phyloP scores from a whole-genome alignment of 2,888 invertebrate species.

The Machimus rusticus region DNA sequence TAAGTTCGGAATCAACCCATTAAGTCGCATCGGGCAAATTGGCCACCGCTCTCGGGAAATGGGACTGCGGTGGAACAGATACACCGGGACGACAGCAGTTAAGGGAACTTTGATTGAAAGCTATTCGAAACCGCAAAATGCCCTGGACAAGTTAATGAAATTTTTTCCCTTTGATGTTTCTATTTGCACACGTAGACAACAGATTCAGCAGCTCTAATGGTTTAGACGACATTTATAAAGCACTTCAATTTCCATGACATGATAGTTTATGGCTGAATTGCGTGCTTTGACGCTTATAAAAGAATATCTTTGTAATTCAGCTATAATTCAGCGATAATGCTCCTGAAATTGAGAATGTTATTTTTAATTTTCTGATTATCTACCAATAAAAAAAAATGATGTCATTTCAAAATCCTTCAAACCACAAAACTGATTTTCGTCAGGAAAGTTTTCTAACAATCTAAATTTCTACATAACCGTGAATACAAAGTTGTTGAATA shows the following conservation, averaged over 20 bases:
- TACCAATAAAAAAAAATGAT: not conserved
- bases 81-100: not conserved
- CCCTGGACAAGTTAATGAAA: not conserved
- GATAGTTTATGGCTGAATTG: too few species aligned
- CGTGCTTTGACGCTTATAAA: too few species aligned
- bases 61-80: not conserved
- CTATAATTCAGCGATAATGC: not conserved
- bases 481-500: not conserved
- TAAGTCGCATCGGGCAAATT: not conserved
- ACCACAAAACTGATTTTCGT: not conserved
- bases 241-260: not conserved
- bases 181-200: not conserved
- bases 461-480: not conserved
- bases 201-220: not conserved
- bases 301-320: too few species aligned
- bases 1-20: not conserved
- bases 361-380: not conserved
- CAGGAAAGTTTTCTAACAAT: not conserved
- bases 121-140: not conserved
- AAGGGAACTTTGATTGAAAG: not conserved
- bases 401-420: not conserved
- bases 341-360: not conserved
- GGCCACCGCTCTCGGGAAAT: not conserved
- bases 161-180: not conserved
- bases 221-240: not conserved